Conservation (phyloP, 2,113 vertebrate species). For the Pomatorhinus ruficollis region DNA sequence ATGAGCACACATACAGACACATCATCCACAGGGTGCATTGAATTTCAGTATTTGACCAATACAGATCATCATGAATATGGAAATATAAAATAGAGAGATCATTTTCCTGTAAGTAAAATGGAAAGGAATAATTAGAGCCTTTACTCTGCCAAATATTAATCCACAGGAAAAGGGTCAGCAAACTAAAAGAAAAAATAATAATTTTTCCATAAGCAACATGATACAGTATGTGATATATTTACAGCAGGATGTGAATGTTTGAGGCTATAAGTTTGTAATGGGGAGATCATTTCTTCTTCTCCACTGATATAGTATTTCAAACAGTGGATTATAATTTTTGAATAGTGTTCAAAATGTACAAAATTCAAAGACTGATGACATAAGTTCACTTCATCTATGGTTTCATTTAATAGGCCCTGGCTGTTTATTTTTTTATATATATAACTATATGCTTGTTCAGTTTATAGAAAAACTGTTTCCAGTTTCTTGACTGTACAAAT, state of each 20-base stretch:
- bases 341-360: conserved; percentile 48
- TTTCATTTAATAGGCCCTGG: conserved; percentile 44
- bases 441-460: background rate
- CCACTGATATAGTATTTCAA: conserved; percentile 60
- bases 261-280: background rate
- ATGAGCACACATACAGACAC: background rate
- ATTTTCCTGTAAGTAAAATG: background rate
- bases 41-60: background rate
- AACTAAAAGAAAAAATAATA: background rate
- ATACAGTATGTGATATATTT: conserved; percentile 12
- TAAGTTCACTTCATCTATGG: conserved; percentile 26
- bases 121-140: background rate
- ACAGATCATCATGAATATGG: background rate
- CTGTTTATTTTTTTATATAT: background rate
- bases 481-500: conserved; percentile 3
- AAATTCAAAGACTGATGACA: conserved; percentile 51
- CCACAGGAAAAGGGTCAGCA: conserved; percentile 20
- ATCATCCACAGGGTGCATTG: background rate
- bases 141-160: conserved; percentile 3
- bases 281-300: conserved; percentile 32
- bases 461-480: conserved; percentile 27
- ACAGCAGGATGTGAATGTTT: conserved; percentile 31
- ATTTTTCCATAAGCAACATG: background rate
- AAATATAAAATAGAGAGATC: background rate
- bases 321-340: conserved; percentile 56